Base-by-base conservation (phyloP, 2,888 invertebrate genomes). In the Glomeris marginata region DNA sequence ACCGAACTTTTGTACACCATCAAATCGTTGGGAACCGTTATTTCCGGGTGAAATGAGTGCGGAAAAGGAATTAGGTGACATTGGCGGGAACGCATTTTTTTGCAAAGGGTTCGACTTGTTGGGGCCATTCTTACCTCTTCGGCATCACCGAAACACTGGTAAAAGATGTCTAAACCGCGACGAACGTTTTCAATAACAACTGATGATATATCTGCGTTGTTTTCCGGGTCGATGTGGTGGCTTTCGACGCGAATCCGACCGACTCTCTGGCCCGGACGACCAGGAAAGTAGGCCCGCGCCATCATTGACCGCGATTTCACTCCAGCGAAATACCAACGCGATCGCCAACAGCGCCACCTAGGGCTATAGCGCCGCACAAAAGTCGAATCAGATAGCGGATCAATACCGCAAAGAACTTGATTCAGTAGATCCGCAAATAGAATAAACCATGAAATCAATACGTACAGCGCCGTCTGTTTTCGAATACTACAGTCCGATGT, bases 251-350 rank as follows among this genome's bases (percentile, higher is more conserved):
- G 45, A 35, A 50, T 21, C 36, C 41, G 8, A n/a, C 52, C 52
- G 43, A 52, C 45, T 37, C 52, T 28, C 21, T 52, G 52, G 18
- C 52, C 52, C 21, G 52, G 52, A 37, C 49, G 37, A 16, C 50
- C 52, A 42, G 52, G 52, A 36, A 52, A 52, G 20, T 49, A 42
- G 15, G 50, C 40, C 16, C 52, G 52, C 52, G 52, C 50, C 52
- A 52, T 52, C 45, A 28, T 28, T 28, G 28, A 28, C 28, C 28
- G 28, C 28, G 28, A 28, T 28, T 28, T 8, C 28, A 28, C 28
- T 28, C 28, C 8, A 28, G 28, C 28, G 28, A 28, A 28, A 28
- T 28, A 28, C 28, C 28, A 8, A 28, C 28, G 28, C 28, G 8
- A 28, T 5, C 8, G 28, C 28, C 28, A 28, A 8, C 8, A 8